Evolutionary conservation across 2,888 invertebrate genomes (phyloP), one percentile per base, ranked within the genome.

Genomic region (Palloptera scutellata): DNA sequence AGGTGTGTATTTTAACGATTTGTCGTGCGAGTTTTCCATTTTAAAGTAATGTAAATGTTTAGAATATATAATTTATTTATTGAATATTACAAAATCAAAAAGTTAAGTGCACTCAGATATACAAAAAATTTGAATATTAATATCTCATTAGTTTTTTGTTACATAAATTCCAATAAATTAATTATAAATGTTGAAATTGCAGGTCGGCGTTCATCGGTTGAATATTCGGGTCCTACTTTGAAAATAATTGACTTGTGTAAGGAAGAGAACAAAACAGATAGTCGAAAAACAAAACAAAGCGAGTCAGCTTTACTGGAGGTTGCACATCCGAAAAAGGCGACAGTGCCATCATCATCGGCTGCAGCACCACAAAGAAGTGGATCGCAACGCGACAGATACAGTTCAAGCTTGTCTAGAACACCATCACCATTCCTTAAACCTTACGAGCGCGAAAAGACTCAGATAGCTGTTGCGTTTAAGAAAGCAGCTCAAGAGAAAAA

Each of bases 381-480:
- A 41, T 64, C 71, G 59, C 72, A 74, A 1, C 75, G 77, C 58
- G 79, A 75, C 69, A 73, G 91, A 80, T 91, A 90, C 81, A 91
- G 91, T 20, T 88, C 89, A 81, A 94, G 93, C 78, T 87, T 93
- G 54, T 94, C 94, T n/a, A 88, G 94, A 72, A 94, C 94, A 0
- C 94, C 94, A 13, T 94, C 94, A 15, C 94, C 94, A 54, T 94
- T 94, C 84, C 90, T 93, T 70, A 91, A 87, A 75, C 80, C 85
- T 19, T 87, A 88, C 69, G 85, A 86, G 77, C 77, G 82, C 40
- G 77, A 69, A 71, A 74, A 65, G 68, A 62, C 59, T 13, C 74
- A 70, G 41, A 61, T 62, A n/a, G 62, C 61, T 15, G 64, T 67
- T 20, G 61, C 54, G 6, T 15, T n/a, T 59, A 61, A 45, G 69